Base-by-base conservation (phyloP, 2,888 invertebrate species). In the Encarsia formosa region DNA sequence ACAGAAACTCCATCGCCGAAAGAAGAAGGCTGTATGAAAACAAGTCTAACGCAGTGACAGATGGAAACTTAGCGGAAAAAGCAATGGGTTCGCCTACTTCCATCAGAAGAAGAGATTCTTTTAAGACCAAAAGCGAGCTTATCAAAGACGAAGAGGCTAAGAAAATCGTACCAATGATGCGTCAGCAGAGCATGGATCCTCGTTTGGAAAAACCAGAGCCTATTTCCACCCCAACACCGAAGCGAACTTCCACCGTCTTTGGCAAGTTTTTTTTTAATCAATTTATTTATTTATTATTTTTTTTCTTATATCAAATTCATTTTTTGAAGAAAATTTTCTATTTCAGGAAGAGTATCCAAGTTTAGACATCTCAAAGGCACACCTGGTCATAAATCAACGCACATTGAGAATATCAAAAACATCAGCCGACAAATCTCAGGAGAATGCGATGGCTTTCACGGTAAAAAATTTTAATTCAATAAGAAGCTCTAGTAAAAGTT, bases 341-440 rank as follows among this genome's bases (percentile, higher is more conserved):
- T 64, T 65, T 22, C 62, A 86, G 86, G 85, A 43, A 84, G 87
- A 64, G 91, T 90, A 31, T 92, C 94, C 0, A 96, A 96, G 73
- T 96, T 92, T 75, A 84, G 94, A 1, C 94, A 95, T 69, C 74
- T 96, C 64, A 93, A 93, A 70, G 95, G 94, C 26, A 91, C 90
- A 4, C 85, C 91, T 0, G 86, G 87, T 0, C 94, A 94, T 75
- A 92, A 92, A 75, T 91, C 90, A 19, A 86, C 87, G 2, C 92
- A 93, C 65, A 88, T 95, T 60, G 94, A 95, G 68, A 96, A 96
- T 68, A 81, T 96, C 55, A 83, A 91, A 54, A 93, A 93, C 68
- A 80, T 96, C 35, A 91, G 91, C 71, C 81, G 91, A 40, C 94
- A 92, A 71, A 86, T 95, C 63, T 90, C 95, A 0, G 93, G 94